Evolutionary conservation across 2,113 vertebrate species (phyloP).

Genomic region (Arvicanthis niloticus): DNA sequence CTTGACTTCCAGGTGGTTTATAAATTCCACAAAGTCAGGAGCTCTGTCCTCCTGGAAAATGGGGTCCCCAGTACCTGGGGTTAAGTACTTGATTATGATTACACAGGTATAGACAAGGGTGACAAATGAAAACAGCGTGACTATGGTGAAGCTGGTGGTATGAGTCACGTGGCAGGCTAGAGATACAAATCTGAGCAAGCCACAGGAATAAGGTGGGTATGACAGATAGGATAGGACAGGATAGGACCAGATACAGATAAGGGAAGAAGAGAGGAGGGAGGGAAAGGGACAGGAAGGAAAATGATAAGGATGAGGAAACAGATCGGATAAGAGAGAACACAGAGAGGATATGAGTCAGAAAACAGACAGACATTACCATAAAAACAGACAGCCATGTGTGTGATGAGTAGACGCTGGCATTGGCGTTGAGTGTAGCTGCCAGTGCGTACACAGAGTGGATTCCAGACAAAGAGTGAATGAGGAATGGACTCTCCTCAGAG

Average conservation of each 20-base stretch:
- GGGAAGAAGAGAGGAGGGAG: too few relatives aligned
- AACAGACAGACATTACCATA: background rate
- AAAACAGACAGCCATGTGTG: background rate
- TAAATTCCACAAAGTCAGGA: background rate
- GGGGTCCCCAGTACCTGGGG: rapidly evolving
- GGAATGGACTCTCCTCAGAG: too few relatives aligned
- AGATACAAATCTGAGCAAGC: background rate
- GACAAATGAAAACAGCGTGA: background rate
- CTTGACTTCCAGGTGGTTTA: background rate
- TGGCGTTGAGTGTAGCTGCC: background rate
- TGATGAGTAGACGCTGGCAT: background rate
- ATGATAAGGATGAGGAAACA: background rate
- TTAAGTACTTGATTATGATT: background rate
- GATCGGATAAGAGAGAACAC: background rate
- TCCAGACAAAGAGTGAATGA: rapidly evolving
- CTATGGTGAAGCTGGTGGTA: too few relatives aligned
- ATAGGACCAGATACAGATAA: background rate
- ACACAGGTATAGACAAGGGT: rapidly evolving
- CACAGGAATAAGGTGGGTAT: background rate
- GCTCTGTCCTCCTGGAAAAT: background rate
- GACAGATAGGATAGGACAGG: too few relatives aligned
- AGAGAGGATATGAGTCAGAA: background rate
- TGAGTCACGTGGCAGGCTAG: too few relatives aligned
- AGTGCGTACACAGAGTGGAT: too few relatives aligned
- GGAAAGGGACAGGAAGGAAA: background rate